Conservation (phyloP, 1,140 invertebrate genomes). For the Aphaenogaster ashmeadi region DNA sequence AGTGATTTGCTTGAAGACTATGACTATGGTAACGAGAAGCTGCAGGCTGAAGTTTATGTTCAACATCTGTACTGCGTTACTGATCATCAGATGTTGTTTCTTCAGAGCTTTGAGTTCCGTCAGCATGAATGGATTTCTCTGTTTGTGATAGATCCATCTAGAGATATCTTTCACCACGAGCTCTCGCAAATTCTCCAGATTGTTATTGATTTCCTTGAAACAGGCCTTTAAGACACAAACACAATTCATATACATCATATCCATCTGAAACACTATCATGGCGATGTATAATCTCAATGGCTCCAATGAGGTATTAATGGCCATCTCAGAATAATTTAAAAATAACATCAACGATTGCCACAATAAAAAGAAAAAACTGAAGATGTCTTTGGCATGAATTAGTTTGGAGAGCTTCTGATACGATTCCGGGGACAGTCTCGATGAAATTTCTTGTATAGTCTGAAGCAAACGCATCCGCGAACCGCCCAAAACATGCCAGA, state of each 20-base stretch:
- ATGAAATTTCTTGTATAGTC: background rate
- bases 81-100: background rate
- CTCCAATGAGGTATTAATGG: background rate
- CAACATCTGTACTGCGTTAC: background rate
- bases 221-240: background rate
- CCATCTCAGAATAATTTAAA: background rate
- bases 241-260: slow-evolving; percentile 5
- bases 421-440: background rate
- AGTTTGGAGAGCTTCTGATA: background rate
- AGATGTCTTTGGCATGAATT: background rate
- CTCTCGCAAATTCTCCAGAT: background rate
- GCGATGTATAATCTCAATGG: background rate
- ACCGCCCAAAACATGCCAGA: background rate
- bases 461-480: background rate
- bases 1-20: background rate
- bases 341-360: background rate
- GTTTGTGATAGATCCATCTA: background rate
- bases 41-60: background rate
- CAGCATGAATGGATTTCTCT: background rate
- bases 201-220: slow-evolving; percentile 15
- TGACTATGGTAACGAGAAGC: background rate
- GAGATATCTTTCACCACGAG: background rate
- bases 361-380: background rate
- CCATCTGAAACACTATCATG: background rate
- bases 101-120: background rate